A percentile compares a stretch with the other conserved stretches of the same genome.
These are phyloP conservation scores for Priocnemis perturbator DNA, from an alignment of 2,888 invertebrate genomes.

Conservation along the genomic window DNA sequence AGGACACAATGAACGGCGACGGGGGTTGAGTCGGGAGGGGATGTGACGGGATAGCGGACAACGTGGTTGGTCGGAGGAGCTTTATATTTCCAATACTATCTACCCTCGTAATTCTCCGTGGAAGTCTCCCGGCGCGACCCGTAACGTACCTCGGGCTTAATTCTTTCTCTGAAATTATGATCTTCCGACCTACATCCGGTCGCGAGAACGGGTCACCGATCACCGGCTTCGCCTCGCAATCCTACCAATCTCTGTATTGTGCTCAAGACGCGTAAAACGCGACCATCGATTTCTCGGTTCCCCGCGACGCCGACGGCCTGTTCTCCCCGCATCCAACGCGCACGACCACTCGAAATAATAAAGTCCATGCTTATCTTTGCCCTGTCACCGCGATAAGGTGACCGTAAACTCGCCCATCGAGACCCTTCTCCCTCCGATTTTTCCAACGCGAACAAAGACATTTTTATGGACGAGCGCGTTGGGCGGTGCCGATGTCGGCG, in stretches of 20 bases:
- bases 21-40: not conserved
- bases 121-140: conserved; percentile 12
- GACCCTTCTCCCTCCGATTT: not conserved
- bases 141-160: conserved; percentile 43
- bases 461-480: no score
- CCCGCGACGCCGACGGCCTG: not conserved
- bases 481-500: no score
- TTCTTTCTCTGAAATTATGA: conserved; percentile 48
- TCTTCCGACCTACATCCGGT: conserved; percentile 30
- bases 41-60: not conserved
- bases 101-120: conserved; percentile 43
- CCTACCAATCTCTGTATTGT: conserved; percentile 20
- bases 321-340: not conserved
- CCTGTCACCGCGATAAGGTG: not conserved
- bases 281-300: conserved; percentile 21
- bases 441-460: no score
- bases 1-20: conserved; percentile 33
- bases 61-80: conserved; percentile 30
- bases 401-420: conserved; percentile 1
- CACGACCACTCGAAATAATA: not conserved
- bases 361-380: conserved; percentile 4
- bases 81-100: conserved; percentile 57
- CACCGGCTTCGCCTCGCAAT: conserved; percentile 17
- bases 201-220: conserved; percentile 4
- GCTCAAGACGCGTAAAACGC: conserved; percentile 19